These are phyloP conservation scores for Xenentodon cancila DNA, from an alignment of 2,797 vertebrate species.

Conservation along the genomic window DNA sequence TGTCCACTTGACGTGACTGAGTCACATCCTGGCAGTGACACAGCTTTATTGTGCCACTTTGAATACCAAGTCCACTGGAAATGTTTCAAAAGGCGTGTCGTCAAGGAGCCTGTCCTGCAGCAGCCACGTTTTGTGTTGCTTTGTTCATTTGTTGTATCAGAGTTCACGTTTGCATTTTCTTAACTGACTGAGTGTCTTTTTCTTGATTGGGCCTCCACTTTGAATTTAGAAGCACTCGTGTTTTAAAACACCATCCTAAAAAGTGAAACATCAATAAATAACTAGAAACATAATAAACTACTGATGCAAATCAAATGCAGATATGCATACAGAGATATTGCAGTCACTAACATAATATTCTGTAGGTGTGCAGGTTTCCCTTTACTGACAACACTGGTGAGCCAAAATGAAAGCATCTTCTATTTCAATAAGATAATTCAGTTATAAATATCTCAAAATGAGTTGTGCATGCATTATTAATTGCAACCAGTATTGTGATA, in stretches of 20 bases:
- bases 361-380: neutral
- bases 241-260: conserved; percentile 1
- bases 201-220: neutral
- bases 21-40: conserved; percentile 27
- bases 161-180: too few species aligned
- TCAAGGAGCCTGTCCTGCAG: conserved; percentile 46
- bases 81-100: conserved; percentile 47
- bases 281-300: conserved; percentile 4
- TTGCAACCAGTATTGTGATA: neutral
- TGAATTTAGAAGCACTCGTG: neutral
- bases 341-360: neutral
- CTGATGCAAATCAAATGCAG: conserved; percentile 7
- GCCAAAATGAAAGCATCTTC: neutral
- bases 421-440: conserved; percentile 3
- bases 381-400: neutral
- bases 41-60: conserved; percentile 38
- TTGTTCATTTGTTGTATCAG: conserved; percentile 27
- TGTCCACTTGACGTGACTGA: conserved; percentile 26
- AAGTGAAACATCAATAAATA: conserved; percentile 1
- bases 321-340: conserved; percentile 1
- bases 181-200: neutral
- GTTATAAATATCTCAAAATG: conserved; percentile 10
- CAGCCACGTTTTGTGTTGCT: conserved; percentile 37
- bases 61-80: conserved; percentile 44
- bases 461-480: conserved; percentile 1